A percentile compares a stretch with the other conserved stretches of the same genome.
Evolutionary conservation across 2,888 invertebrate genomes (phyloP).

Genomic region (Amiota mariae): DNA sequence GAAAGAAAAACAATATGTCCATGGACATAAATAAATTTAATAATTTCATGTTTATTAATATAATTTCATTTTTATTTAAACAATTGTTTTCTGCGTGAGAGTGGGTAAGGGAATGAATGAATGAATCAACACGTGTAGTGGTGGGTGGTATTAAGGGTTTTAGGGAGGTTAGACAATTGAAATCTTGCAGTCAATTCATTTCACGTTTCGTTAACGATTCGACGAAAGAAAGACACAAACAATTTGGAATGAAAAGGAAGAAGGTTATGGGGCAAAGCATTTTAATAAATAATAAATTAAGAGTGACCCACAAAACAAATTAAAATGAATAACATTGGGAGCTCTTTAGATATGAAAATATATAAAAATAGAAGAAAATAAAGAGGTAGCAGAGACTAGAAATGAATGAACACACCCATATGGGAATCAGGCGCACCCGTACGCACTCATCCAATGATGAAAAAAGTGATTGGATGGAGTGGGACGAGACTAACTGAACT

Average conservation of each 20-base stretch:
- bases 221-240: too few species aligned
- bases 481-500: too few species aligned
- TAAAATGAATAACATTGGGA: conserved; percentile 7
- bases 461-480: too few species aligned
- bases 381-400: neutral
- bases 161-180: neutral
- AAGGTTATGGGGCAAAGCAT: conserved; percentile 9
- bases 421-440: neutral
- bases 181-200: neutral
- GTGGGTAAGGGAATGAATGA: neutral
- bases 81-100: too few species aligned
- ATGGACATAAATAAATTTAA: too few species aligned
- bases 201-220: neutral
- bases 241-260: neutral
- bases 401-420: conserved; percentile 9
- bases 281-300: conserved; percentile 23
- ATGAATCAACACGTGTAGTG: conserved; percentile 15
- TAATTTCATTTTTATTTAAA: neutral
- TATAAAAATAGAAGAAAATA: neutral
- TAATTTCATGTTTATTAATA: conserved; percentile 40
- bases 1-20: too few species aligned
- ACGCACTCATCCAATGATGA: neutral
- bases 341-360: neutral
- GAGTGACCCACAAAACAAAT: neutral
- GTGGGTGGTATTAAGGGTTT: neutral